Evolutionary conservation across 2,113 vertebrate species (phyloP), one percentile per base, ranked within the genome.

Genomic region (Microtus ochrogaster): DNA sequence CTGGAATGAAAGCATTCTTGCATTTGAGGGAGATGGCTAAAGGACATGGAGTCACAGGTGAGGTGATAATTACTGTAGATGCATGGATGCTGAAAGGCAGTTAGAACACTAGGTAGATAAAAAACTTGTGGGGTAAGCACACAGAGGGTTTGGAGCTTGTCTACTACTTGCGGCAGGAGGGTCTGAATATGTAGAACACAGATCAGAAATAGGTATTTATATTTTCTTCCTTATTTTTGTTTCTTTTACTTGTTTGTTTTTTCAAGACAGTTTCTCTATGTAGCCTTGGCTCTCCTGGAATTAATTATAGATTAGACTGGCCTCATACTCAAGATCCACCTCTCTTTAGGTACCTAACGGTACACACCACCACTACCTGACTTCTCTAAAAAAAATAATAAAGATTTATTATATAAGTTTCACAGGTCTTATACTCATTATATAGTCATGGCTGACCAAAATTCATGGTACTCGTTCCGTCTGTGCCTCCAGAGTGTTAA

Each of bases 31-130:
- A 81, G 52, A 26, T 9, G 19, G 2, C 6, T 39, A 41, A 21
- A 66, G 36, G 9, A 8, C 1, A 16, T 36, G 4, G 3, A 12
- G 4, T 58, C 30, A 41, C 7, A 4, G 0, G 33, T 49, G 33
- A 47, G 17, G 8, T 36, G 26, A 8, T 78, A 8, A 52, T 28
- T 41, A 83, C 58, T 83, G 14, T 16, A 17, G 36, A 39, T 4
- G 9, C 33, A 26, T 61, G 61, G 33, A 30, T 78, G 13, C 2
- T 36, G 28, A 41, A 28, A 21, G 5, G 4, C 36, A 21, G 6
- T 39, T 22, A 36, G 3, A 36, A 79, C 5, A 49, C 5, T 3
- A 26, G n/a, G n/a, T 28, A 24, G 21, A 16, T 30, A 58, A 30
- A 30, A 89, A n/a, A 55, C 7, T 12, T 26, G 3, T 39, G 22